phyloP scores from a whole-genome alignment of 2,797 vertebrate genomes.

The Columba guinea region DNA sequence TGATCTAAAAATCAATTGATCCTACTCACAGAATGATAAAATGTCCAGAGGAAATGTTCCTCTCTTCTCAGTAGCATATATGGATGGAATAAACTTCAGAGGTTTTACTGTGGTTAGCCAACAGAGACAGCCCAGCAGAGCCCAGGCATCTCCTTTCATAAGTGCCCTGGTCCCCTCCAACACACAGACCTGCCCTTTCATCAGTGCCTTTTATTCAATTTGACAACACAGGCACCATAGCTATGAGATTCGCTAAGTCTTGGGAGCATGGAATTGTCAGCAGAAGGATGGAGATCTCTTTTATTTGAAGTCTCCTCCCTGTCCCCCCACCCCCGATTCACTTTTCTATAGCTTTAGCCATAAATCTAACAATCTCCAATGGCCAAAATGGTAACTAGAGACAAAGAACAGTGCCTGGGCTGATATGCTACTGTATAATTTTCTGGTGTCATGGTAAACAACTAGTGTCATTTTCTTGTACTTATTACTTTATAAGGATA shows the following conservation, averaged over 20 bases:
- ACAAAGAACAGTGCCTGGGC: neutral
- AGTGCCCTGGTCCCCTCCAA: neutral
- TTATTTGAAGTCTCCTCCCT: neutral
- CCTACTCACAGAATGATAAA: neutral
- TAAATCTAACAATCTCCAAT: neutral
- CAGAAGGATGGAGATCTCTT: neutral
- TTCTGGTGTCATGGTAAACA: neutral
- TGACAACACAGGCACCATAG: neutral
- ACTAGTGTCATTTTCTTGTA: neutral
- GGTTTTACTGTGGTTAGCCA: neutral
- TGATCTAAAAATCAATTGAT: constrained; percentile 1
- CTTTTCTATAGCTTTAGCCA: neutral
- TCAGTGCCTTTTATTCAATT: neutral
- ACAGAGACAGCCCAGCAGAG: neutral
- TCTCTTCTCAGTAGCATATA: neutral
- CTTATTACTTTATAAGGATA: neutral
- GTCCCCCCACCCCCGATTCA: neutral
- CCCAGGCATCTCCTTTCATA: neutral
- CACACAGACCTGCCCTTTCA: neutral
- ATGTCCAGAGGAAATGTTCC: neutral
- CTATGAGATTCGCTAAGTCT: neutral
- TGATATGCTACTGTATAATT: neutral
- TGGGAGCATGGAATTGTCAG: neutral
- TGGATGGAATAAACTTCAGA: neutral
- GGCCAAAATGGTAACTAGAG: neutral